Conservation (phyloP, 2,113 vertebrate species). For the Cricetomys ansorgei region DNA sequence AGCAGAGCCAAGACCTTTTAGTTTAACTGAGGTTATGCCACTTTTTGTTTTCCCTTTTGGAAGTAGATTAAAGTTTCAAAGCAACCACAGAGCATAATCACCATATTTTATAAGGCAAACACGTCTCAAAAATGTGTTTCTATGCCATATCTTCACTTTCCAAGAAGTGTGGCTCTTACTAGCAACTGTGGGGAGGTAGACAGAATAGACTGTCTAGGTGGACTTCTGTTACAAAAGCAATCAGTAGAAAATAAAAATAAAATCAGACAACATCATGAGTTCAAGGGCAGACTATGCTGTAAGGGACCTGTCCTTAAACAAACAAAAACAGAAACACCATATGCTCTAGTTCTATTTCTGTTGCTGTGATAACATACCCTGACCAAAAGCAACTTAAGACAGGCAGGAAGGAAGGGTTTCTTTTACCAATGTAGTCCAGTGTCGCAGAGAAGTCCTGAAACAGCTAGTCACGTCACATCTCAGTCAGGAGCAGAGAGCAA, state of each 20-base stretch:
- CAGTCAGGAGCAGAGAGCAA: not conserved
- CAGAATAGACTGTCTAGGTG: not conserved
- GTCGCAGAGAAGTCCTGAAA: too few relatives aligned
- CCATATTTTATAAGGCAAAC: not conserved
- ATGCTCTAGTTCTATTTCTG: not conserved
- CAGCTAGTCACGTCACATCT: not conserved
- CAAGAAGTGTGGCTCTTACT: not conserved
- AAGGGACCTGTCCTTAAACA: not conserved
- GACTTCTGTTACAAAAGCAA: not conserved
- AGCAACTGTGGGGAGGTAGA: not conserved
- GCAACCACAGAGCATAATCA: not conserved
- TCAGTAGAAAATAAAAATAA: not conserved
- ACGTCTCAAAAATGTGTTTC: not conserved
- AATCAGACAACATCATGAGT: not conserved
- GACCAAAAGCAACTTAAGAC: not conserved
- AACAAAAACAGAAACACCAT: not conserved
- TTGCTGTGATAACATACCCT: not conserved
- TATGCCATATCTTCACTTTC: not conserved
- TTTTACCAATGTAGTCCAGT: not conserved
- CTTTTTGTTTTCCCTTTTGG: not conserved
- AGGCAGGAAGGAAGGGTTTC: not conserved
- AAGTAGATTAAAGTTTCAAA: constrained; percentile 23
- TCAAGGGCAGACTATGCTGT: not conserved
- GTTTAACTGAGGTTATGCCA: not conserved
- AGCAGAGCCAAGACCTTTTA: not conserved